Percentiles rank a stretch among this genome's conserved stretches.
phyloP scores from a whole-genome alignment of 2,888 invertebrate species.

The Leptopilina myrica region DNA sequence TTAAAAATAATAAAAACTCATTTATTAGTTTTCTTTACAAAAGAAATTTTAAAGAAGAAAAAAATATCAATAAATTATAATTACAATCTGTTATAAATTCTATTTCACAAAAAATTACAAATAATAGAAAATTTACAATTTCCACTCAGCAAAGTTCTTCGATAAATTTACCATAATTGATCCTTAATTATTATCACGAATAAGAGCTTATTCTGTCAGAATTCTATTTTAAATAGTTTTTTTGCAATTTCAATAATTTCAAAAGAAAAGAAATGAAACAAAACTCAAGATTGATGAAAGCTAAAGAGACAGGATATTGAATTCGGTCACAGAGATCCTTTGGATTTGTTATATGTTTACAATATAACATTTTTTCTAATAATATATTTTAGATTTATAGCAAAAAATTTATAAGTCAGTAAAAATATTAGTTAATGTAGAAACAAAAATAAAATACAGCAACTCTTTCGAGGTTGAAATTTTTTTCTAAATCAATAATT shows the following conservation, averaged over 20 bases:
- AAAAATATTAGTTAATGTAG: no score
- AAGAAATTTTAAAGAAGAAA: neutral
- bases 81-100: no score
- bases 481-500: neutral
- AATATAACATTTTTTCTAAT: neutral
- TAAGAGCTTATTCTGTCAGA: neutral
- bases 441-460: neutral
- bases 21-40: neutral
- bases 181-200: neutral
- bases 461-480: neutral
- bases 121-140: neutral
- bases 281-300: slow-evolving; percentile 29
- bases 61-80: neutral
- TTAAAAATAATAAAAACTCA: neutral
- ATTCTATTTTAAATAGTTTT: neutral
- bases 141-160: slow-evolving; percentile 12
- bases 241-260: neutral
- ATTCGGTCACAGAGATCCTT: slow-evolving; percentile 26
- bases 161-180: neutral
- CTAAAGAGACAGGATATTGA: slow-evolving; percentile 23
- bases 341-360: neutral
- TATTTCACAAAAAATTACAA: no score
- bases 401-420: neutral
- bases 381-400: neutral
- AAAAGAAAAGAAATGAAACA: neutral